Evolutionary conservation across 2,113 vertebrate species (phyloP), one percentile per base, ranked within the genome.

Genomic region (Oncorhynchus kisutch): DNA sequence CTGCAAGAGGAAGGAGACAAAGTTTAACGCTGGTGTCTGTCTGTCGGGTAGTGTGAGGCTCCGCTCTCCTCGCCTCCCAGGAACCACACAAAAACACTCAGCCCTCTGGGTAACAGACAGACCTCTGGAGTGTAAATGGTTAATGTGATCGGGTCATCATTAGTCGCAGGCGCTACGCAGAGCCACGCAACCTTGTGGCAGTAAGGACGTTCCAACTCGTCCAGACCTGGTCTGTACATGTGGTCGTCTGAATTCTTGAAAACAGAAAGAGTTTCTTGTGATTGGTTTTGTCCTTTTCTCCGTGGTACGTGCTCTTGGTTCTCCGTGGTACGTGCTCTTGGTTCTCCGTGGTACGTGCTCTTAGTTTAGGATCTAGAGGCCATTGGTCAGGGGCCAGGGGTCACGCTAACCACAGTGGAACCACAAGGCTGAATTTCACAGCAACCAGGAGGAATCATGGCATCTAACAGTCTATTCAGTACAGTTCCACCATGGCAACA

Each of bases 391-490:
- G 31, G 31, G 31, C 5, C 96, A 94, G 94, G 94, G 95, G 94
- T 94, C 94, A 96, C 92, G 93, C 92, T 94, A 96, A 96, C 93
- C 95, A 91, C 94, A 94, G 86, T 94, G 94, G 94, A 91, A 93
- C 94, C 94, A 94, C 39, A 45, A 45, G 92, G 92, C 94, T 94
- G 90, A 92, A 87, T 88, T 91, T 93, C 92, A 92, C 88, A 89
- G 91, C 82, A 82, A 92, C 88, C 88, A 81, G 92, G 84, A 91
- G 39, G 9, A 2, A 90, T 93, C 89, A 99, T 99, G 98, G 98
- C 98, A 95, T 99, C 98, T 79, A 99, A 99, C 95, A 99, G 98
- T 91, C 96, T 99, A 84, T 99, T 99, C 96, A 98, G 98, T 86
- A 97, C 98, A 81, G 96, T 99, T 92, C 96, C 96, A 94, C 93